Conservation (phyloP, 2,888 invertebrate species). For the Agrypnus murinus region DNA sequence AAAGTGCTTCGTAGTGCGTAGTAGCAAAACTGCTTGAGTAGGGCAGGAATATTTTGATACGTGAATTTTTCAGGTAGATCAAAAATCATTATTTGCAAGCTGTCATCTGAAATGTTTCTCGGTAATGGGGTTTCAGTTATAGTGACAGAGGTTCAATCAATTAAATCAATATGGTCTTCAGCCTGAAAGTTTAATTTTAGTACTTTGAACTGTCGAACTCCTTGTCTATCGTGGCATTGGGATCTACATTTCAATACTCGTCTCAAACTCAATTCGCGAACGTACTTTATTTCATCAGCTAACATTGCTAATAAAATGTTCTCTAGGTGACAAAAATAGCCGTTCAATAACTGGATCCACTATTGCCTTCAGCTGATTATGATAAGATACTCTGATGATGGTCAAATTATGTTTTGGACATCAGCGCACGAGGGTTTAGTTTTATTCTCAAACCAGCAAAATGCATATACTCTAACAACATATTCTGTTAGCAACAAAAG, state of each 20-base stretch:
- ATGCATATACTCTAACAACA: constrained; percentile 49
- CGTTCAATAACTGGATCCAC: constrained; percentile 2
- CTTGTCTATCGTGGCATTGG: neutral
- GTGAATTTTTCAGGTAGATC: constrained; percentile 2
- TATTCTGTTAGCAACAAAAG: constrained; percentile 37
- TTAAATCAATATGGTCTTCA: too few species aligned
- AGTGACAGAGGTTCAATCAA: constrained; percentile 5
- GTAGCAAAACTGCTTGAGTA: too few species aligned
- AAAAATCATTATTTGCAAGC: constrained; percentile 17
- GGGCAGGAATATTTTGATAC: constrained; percentile 12
- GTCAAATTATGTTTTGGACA: too few species aligned
- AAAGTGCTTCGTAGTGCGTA: too few species aligned
- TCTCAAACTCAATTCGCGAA: constrained; percentile 11
- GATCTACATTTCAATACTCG: constrained; percentile 16
- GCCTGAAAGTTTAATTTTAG: constrained; percentile 1
- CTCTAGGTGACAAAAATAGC: constrained; percentile 15
- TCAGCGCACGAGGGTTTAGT: neutral
- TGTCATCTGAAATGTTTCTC: too few species aligned
- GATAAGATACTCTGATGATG: too few species aligned
- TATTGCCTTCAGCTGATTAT: constrained; percentile 38
- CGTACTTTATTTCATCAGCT: constrained; percentile 2
- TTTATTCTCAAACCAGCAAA: constrained; percentile 49
- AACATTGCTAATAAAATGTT: constrained; percentile 14
- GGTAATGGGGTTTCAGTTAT: constrained; percentile 13
- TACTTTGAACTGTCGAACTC: neutral